Percentiles rank a stretch among this genome's conserved stretches.
phyloP scores from a whole-genome alignment of 2,888 invertebrate genomes.

The Polymixis lichenea region DNA sequence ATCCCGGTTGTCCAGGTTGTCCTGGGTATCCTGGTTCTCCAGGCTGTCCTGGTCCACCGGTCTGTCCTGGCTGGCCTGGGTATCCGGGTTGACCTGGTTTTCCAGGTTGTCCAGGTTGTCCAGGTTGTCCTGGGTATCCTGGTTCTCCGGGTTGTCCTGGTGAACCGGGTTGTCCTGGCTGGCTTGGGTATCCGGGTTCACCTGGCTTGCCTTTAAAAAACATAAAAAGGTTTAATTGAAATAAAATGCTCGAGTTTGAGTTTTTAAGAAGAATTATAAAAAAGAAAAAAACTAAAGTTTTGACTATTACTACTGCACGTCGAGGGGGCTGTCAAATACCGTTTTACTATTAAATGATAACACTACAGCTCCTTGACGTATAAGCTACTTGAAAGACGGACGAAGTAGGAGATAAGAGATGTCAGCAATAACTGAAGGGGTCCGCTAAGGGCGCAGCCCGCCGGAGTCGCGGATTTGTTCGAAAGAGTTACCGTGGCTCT shows the following conservation, averaged over 20 bases:
- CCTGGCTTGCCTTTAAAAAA: conserved; percentile 39
- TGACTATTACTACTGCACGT: neutral
- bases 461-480: too few species aligned
- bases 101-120: conserved; percentile 23
- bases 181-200: conserved; percentile 51
- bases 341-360: neutral
- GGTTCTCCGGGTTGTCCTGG: conserved; percentile 66
- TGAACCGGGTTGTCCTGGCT: conserved; percentile 68
- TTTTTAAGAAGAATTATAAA: neutral
- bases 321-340: neutral
- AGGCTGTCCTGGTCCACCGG: conserved; percentile 18
- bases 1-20: conserved; percentile 9
- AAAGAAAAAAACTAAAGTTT: neutral
- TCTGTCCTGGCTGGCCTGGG: conserved; percentile 10
- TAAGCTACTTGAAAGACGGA: neutral
- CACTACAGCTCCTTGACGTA: neutral
- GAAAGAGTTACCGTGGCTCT: too few species aligned
- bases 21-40: conserved; percentile 12
- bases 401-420: neutral
- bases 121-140: conserved; percentile 60
- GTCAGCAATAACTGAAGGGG: too few species aligned
- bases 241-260: too few species aligned
- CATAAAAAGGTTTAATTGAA: too few species aligned
- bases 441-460: too few species aligned
- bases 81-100: neutral